phyloP scores from a whole-genome alignment of 2,888 invertebrate species.

The Taphrorychus bicolor region DNA sequence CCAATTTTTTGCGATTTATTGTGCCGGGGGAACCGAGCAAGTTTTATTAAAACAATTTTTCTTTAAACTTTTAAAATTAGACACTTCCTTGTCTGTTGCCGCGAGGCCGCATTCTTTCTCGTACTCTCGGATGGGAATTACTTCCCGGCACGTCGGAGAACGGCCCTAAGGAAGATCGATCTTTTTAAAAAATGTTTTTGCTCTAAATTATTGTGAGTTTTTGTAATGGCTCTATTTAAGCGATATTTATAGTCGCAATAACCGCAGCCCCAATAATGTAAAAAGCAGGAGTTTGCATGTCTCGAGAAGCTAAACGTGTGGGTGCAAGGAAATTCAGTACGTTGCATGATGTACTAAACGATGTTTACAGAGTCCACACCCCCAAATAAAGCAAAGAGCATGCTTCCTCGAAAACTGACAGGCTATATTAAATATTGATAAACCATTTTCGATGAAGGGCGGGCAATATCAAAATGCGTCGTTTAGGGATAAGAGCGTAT shows the following conservation, averaged over 20 bases:
- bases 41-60: constrained; percentile 40
- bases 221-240: neutral
- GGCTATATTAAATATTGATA: constrained; percentile 42
- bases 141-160: constrained; percentile 5
- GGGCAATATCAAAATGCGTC: constrained; percentile 3
- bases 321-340: constrained; percentile 53
- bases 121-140: constrained; percentile 14
- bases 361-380: constrained; percentile 55
- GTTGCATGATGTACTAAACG: constrained; percentile 54
- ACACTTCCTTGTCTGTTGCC: constrained; percentile 34
- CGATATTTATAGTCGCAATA: neutral
- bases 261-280: constrained; percentile 16
- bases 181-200: constrained; percentile 1
- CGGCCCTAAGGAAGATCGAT: neutral
- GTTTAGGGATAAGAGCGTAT: constrained; percentile 1
- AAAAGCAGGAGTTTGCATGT: constrained; percentile 24
- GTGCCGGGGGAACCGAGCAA: constrained; percentile 27
- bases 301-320: constrained; percentile 51
- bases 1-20: constrained; percentile 31
- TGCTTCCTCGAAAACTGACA: constrained; percentile 37
- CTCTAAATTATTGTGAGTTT: neutral
- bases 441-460: constrained; percentile 16
- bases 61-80: constrained; percentile 36
- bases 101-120: constrained; percentile 24
- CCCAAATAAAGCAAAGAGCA: constrained; percentile 50